These are phyloP conservation scores for Caenorhabditis brenneri DNA, from an alignment of 1,140 invertebrate genomes.

Conservation along the genomic window DNA sequence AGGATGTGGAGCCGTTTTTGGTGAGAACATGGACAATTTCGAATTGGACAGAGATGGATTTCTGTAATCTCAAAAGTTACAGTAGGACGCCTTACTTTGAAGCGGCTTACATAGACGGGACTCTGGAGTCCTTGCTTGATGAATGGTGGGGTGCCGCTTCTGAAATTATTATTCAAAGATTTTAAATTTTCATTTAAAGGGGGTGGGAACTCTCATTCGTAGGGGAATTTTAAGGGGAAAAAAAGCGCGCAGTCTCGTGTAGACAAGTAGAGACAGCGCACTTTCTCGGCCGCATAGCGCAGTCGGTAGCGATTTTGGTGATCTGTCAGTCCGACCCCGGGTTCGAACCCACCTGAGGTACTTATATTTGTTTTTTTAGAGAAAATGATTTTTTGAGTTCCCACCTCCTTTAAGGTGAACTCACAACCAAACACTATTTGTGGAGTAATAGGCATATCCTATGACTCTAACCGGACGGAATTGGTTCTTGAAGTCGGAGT, in stretches of 20 bases:
- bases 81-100: too few relatives aligned
- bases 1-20: not conserved
- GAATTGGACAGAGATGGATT: not conserved
- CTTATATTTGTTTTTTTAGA: too few relatives aligned
- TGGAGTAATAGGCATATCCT: not conserved
- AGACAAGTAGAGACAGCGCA: too few relatives aligned
- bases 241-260: too few relatives aligned
- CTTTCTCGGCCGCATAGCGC: too few relatives aligned
- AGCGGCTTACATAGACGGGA: not conserved
- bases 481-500: not conserved
- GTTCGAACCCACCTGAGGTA: too few relatives aligned
- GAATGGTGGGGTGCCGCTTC: not conserved
- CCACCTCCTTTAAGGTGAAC: not conserved
- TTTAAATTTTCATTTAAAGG: not conserved
- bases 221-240: too few relatives aligned
- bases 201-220: too few relatives aligned
- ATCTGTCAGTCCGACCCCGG: too few relatives aligned
- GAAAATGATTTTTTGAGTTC: too few relatives aligned
- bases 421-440: not conserved
- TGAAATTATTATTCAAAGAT: not conserved
- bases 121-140: not conserved
- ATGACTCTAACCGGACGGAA: not conserved
- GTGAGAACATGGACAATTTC: not conserved
- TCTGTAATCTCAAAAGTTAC: too few relatives aligned
- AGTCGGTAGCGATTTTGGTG: too few relatives aligned